Base-by-base conservation (phyloP, 2,113 vertebrate genomes). In the Telmatochromis sp. region DNA sequence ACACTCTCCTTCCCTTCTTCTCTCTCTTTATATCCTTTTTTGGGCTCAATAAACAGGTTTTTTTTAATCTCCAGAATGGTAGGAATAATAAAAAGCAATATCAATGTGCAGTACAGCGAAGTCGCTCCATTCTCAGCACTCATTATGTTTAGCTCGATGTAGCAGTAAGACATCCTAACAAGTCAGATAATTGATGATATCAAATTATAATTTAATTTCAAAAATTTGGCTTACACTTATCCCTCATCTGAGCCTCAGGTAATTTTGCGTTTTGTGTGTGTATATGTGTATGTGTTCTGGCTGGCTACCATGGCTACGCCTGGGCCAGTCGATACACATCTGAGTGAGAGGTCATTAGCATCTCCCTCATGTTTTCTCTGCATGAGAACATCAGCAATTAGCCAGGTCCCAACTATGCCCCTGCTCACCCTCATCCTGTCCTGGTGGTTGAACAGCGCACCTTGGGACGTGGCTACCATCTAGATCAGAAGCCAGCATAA, bases 351-450 rank as follows among this genome's bases (percentile, higher is more conserved):
- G 89, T 89, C 93, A 92, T 94, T 91, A 92, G 91, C 89, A 87
- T 92, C 85, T 92, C 90, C 87, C 85, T 93, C 89, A 86, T 93
- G 90, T 90, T 86, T 89, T 94, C 83, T 83, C 87, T 90, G 92
- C 93, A 94, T 88, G 89, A 90, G 90, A 95, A 93, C 90, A 93
- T 93, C 91, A 89, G 87, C 88, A 94, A 93, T 95, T 94, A 95
- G 90, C 83, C 85, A 53, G 57, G 85, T 85, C 87, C 81, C 15
- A 83, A 73, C 79, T 42, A 80, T 14, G 45, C 14, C 80, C 63
- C 83, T 45, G 86, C 40, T 81, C 37, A 6, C 54, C 78, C 73
- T 58, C 63, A 68, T 37, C 17, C 85, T 63, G 65, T 89, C 81
- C 65, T 75, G 60, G 88, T 71, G 91, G 84, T 71, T 81, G 82